Evolutionary conservation across 2,888 invertebrate genomes (phyloP), one percentile per base, ranked within the genome.

Genomic region (Philaethria dido): DNA sequence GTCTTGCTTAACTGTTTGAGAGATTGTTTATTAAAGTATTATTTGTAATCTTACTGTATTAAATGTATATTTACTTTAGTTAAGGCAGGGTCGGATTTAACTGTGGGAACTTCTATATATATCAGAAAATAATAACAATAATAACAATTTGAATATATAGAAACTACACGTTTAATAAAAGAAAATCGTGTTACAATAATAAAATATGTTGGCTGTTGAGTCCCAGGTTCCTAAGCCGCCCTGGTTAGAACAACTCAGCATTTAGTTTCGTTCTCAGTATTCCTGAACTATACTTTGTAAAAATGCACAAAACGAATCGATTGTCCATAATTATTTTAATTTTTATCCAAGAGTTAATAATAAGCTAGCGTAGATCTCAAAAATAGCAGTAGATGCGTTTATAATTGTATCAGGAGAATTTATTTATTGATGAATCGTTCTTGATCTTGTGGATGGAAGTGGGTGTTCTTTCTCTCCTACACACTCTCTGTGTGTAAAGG

Each of bases 361-460:
- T 91, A 92, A 92, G n/a, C n/a, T n/a, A n/a, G 91, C 79, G 87
- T 89, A 92, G 92, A 92, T 92, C 92, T 92, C 92, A 92, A 82
- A 85, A 87, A 85, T 63, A 84, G 80, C 88, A 88, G 87, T 82
- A 83, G 84, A 83, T 80, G 78, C 69, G 73, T 72, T 71, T 76
- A 80, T 87, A 86, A 85, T 87, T 75, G 83, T 84, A 85, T 80
- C 87, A 86, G 87, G 89, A 85, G 87, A 89, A 85, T 86, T 92
- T 90, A 90, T 92, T 92, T 91, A 90, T 92, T 70, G 84, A 85
- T 79, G 78, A 80, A 74, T 81, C 78, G 82, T 86, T 82, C 85
- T 87, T 86, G 57, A 25, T 16, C 42, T n/a, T 25, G 57, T 42
- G 42, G 16, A n/a, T 39, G 4, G 39, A 5, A 33, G 39, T 22